Evolutionary conservation across 2,888 invertebrate genomes (phyloP).

Genomic region (Leptinotarsa juncta): DNA sequence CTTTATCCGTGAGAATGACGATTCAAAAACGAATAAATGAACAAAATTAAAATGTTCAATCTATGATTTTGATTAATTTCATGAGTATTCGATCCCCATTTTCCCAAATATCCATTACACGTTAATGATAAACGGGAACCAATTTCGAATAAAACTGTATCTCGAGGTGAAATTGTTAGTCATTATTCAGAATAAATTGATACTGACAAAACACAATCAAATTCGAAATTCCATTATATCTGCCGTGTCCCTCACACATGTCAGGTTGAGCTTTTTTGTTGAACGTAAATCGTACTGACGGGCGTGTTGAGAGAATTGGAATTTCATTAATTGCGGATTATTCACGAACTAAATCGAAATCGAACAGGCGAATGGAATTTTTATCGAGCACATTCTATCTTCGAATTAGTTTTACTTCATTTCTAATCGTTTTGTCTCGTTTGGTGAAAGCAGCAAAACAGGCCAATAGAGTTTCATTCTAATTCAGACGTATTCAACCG

Average conservation of each 20-base stretch:
- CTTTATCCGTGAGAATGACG: not conserved
- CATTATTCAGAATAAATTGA: constrained; percentile 24
- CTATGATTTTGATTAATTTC: constrained; percentile 6
- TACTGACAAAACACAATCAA: constrained; percentile 22
- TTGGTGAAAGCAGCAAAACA: not conserved
- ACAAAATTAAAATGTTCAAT: constrained; percentile 4
- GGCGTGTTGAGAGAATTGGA: constrained; percentile 16
- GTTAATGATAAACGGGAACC: constrained; percentile 1
- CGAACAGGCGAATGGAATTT: constrained; percentile 7
- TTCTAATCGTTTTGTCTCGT: not conserved
- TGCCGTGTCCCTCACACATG: constrained; percentile 19
- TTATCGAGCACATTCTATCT: constrained; percentile 3
- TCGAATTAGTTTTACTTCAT: constrained; percentile 15
- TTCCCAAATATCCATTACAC: constrained; percentile 11
- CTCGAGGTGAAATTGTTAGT: constrained; percentile 19
- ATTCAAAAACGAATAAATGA: not conserved
- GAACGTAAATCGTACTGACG: constrained; percentile 19
- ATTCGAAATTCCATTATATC: constrained; percentile 22
- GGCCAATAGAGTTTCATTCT: not conserved
- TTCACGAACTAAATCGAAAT: constrained; percentile 5
- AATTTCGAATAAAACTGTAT: constrained; percentile 20
- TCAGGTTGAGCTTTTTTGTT: constrained; percentile 7
- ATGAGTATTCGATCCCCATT: constrained; percentile 15
- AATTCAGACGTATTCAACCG: too few species aligned
- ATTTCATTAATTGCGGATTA: constrained; percentile 22